A percentile compares a stretch with the other conserved stretches of the same genome.
Conservation (phyloP, 2,888 invertebrate genomes). For the Synanthedon tipuliformis region DNA sequence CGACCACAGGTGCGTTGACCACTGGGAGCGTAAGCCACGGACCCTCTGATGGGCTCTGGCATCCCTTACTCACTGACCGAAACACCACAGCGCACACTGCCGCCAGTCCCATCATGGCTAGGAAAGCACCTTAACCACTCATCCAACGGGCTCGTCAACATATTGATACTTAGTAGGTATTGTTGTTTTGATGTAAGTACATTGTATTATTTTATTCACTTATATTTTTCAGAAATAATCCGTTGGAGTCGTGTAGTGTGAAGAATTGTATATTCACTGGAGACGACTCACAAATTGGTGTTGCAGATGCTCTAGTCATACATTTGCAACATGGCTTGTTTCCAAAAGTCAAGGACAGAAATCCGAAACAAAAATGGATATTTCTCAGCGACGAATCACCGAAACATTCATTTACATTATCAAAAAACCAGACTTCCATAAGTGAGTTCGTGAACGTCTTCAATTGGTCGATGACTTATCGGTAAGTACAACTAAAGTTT, state of each 20-base stretch:
- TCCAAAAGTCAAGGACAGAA: slow-evolving; percentile 24
- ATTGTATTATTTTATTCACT: too few species aligned
- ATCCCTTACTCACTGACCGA: too few species aligned
- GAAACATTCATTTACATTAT: slow-evolving; percentile 59
- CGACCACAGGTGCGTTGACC: too few species aligned
- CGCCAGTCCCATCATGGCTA: too few species aligned
- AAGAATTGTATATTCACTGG: slow-evolving; percentile 73
- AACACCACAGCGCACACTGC: too few species aligned
- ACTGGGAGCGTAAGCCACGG: too few species aligned
- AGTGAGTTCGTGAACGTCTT: slow-evolving; percentile 70
- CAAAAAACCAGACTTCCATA: slow-evolving; percentile 25
- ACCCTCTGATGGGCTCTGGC: too few species aligned
- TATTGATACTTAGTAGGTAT: too few species aligned
- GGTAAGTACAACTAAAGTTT: slow-evolving; percentile 32
- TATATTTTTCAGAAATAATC: slow-evolving; percentile 48
- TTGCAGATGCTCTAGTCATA: slow-evolving; percentile 73
- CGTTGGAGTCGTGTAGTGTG: slow-evolving; percentile 71
- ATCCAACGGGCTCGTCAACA: too few species aligned
- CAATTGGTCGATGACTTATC: slow-evolving; percentile 79
- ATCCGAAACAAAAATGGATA: slow-evolving; percentile 73
- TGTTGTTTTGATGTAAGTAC: too few species aligned
- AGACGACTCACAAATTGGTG: slow-evolving; percentile 40
- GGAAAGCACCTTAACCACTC: too few species aligned
- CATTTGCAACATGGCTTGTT: slow-evolving; percentile 59
- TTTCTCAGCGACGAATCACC: slow-evolving; percentile 79